Percentiles rank a stretch among this genome's conserved stretches.
Conservation (phyloP, 2,797 vertebrate genomes). For the Eulemur albifrons region DNA sequence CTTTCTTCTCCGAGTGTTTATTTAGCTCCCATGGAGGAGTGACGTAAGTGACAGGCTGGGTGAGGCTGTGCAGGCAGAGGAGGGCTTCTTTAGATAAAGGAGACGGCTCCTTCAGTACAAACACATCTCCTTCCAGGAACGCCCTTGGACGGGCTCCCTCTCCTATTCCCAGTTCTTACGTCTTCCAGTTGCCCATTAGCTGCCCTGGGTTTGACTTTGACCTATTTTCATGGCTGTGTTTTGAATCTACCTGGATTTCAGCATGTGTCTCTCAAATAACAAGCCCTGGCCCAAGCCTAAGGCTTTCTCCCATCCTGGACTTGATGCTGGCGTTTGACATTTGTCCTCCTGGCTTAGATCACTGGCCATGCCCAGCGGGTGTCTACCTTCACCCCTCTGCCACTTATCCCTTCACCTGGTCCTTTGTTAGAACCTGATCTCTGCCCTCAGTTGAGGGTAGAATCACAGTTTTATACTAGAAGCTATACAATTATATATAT, state of each 20-base stretch:
- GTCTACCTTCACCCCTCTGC: neutral
- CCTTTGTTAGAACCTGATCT: neutral
- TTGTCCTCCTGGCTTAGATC: neutral
- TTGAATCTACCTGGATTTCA: neutral
- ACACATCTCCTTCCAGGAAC: neutral
- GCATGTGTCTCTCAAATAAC: neutral
- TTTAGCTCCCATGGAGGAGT: neutral
- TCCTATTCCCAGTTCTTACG: neutral
- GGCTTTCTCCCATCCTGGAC: neutral
- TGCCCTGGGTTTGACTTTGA: neutral
- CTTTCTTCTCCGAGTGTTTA: neutral
- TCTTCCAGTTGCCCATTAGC: neutral
- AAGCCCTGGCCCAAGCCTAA: neutral
- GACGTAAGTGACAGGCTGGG: neutral
- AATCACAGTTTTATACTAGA: neutral
- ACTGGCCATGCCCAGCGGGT: neutral
- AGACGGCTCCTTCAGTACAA: neutral
- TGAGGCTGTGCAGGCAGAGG: neutral
- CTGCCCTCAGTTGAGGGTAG: neutral
- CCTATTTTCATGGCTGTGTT: neutral
- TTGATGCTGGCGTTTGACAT: neutral
- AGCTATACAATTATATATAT: neutral
- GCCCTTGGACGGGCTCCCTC: neutral
- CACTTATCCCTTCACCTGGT: neutral
- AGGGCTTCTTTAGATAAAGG: neutral